Evolutionary conservation across 2,888 invertebrate species (phyloP).

Genomic region (Trissolcus japonicus): DNA sequence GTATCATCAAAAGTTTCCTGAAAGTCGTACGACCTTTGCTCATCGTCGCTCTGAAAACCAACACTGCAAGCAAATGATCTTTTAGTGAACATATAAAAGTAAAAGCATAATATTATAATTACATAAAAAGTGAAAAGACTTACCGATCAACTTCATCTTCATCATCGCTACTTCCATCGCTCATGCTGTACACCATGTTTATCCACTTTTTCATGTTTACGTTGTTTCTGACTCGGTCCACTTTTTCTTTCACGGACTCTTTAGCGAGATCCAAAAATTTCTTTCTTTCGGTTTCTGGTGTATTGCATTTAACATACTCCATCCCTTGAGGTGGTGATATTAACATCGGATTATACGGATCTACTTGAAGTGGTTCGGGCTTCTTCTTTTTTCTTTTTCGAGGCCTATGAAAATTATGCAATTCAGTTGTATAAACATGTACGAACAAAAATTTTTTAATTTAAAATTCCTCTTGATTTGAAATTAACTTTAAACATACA

Average conservation of each 20-base stretch:
- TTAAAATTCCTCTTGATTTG: neutral
- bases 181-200: conserved; percentile 75
- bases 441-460: neutral
- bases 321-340: conserved; percentile 77
- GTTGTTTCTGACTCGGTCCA: conserved; percentile 77
- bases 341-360: conserved; percentile 82
- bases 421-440: neutral
- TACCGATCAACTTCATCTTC: conserved; percentile 64
- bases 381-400: conserved; percentile 59
- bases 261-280: conserved; percentile 77
- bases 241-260: too few relatives aligned
- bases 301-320: conserved; percentile 80
- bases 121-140: neutral
- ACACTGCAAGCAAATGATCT: conserved; percentile 45
- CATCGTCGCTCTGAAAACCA: conserved; percentile 53
- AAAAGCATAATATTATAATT: too few relatives aligned
- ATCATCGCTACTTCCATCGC: conserved; percentile 65
- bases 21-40: conserved; percentile 58
- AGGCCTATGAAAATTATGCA: conserved; percentile 59
- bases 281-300: conserved; percentile 81
- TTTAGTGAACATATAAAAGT: neutral
- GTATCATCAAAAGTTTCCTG: conserved; percentile 72
- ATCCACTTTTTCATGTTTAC: conserved; percentile 79
- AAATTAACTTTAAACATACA: conserved; percentile 63
- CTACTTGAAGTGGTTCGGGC: conserved; percentile 78